These are phyloP conservation scores for Pogonus chalceus DNA, from an alignment of 1,140 invertebrate genomes.

Conservation along the genomic window DNA sequence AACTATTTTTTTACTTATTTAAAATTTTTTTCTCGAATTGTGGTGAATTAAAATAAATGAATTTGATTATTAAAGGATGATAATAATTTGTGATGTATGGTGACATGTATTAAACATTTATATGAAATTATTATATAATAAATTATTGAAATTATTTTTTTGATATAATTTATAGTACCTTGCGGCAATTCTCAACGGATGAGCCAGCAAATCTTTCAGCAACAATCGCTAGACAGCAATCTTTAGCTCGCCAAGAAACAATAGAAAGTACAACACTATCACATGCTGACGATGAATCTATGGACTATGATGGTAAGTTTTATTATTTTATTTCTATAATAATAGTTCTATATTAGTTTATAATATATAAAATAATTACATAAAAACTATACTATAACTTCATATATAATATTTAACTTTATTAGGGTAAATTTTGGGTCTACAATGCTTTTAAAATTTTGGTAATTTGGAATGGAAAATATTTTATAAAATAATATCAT, in stretches of 20 bases:
- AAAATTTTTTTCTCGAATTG: no score
- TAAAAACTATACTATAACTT: background rate
- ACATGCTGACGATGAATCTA: constrained; percentile 45
- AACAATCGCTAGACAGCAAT: background rate
- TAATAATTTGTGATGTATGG: no score
- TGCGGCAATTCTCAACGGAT: constrained; percentile 1
- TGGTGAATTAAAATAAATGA: no score
- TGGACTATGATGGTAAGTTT: constrained; percentile 60
- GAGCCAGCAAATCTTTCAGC: background rate
- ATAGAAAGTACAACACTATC: constrained; percentile 39
- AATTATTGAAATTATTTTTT: no score
- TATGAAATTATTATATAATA: no score
- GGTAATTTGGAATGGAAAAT: no score
- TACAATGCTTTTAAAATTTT: background rate
- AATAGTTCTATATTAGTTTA: background rate
- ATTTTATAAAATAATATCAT: no score
- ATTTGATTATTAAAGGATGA: no score
- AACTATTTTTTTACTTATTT: no score
- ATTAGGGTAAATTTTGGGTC: background rate
- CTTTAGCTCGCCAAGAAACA: background rate
- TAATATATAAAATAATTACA: background rate
- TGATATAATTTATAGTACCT: background rate
- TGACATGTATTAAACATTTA: no score
- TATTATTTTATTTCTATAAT: no score
- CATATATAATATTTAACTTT: background rate